Evolutionary conservation across 37 sponge, comb jelly and placozoan genomes (phyloP), one percentile per base, ranked within the genome.

Genomic region (Beroe forskalii): DNA sequence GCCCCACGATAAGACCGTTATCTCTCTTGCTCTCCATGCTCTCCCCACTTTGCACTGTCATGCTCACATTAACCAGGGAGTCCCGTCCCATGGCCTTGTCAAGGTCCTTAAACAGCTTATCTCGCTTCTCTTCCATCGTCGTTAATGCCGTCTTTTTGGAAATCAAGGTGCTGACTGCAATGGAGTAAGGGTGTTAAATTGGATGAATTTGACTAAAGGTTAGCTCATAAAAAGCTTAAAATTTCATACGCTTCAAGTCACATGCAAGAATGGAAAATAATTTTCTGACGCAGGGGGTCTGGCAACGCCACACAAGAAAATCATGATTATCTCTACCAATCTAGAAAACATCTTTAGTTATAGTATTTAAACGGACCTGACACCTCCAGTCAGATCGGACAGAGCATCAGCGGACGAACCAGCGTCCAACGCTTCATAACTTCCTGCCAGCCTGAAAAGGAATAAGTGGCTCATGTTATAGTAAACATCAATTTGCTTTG

Each of bases 311-410:
- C n/a, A n/a, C n/a, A n/a, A n/a, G n/a, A n/a, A n/a, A n/a, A n/a
- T n/a, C n/a, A n/a, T n/a, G n/a, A n/a, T n/a, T n/a, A n/a, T n/a
- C n/a, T n/a, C n/a, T n/a, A n/a, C n/a, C n/a, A n/a, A n/a, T n/a
- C n/a, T n/a, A n/a, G n/a, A n/a, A n/a, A n/a, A n/a, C n/a, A n/a
- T n/a, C n/a, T n/a, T n/a, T n/a, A n/a, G n/a, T n/a, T n/a, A n/a
- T n/a, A n/a, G n/a, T n/a, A n/a, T n/a, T n/a, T 20, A 55, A 55
- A 55, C 17, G 9, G 20, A 63, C 66, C 66, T 63, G 6, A 63
- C 66, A 28, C 66, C 75, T 20, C 75, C 75, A 72, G 75, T 72
- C 6, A 72, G 75, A 72, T 72, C 75, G 22, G 75, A 38, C 37
- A 72, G 75, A 36, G 75, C 75, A 32, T 72, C 75, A 8, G 75